Base-by-base conservation (phyloP, 2,797 vertebrate genomes). In the Myripristis murdjan region DNA sequence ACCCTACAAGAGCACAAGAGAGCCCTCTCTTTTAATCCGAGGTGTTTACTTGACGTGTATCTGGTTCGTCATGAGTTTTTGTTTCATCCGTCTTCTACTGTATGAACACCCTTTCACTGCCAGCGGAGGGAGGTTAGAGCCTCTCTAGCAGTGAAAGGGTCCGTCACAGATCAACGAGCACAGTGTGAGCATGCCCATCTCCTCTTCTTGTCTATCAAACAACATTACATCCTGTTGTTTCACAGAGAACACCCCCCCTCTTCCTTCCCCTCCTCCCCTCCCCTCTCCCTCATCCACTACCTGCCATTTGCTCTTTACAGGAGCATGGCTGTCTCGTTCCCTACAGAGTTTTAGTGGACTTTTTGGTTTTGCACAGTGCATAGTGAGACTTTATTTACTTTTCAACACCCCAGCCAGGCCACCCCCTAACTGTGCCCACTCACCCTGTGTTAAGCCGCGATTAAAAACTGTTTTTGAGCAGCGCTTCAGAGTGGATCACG, bases 171-270 rank as follows among this genome's bases (percentile, higher is more conserved):
- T 79, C 77, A 83, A 81, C 48, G 76, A 92, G 91, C 95, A 95
- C 93, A 81, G 94, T 94, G 94, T 95, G 94, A 94, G 95, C 94
- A 95, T 95, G 94, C 85, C 84, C 79, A 64, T 89, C 77, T 90
- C 80, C 79, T 90, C 70, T 82, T 84, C 48, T 83, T 84, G 79
- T 85, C 84, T 88, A 74, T 88, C 66, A 81, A 87, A 87, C 79
- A 24, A 78, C 77, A 55, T 83, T 48, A 70, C 70, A 41, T 80
- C 47, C 68, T 82, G 56, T 79, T 47, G 18, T 24, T 26, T 43
- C 65, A 82, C 88, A 28, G n/a, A 55, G 4, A 20, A n/a, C n/a
- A n/a, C 62, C 64, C 23, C 48, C 75, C 58, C 24, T 46, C 52
- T 16, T 63, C 49, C 59, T 77, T 14, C 41, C 20, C 46, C 52